These are phyloP conservation scores for Diplosoma virens DNA, from an alignment of 23 tunicate genomes.

Conservation along the genomic window DNA sequence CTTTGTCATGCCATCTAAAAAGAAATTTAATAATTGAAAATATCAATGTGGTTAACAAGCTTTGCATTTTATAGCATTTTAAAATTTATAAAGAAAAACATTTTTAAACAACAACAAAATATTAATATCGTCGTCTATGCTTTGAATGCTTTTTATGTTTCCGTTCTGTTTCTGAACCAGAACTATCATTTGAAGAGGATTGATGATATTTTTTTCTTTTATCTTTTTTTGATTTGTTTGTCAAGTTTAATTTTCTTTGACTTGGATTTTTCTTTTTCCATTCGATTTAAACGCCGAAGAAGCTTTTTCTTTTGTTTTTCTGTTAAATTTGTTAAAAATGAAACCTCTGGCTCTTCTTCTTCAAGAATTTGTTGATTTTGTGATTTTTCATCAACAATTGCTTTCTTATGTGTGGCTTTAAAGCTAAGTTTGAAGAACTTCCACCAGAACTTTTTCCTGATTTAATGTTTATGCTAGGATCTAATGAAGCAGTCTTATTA, in stretches of 20 bases:
- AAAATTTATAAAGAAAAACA: no score
- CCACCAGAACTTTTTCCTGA: slow-evolving; percentile 20
- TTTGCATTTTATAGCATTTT: no score
- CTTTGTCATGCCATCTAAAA: no score
- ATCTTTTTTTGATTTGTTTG: no score
- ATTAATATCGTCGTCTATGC: no score
- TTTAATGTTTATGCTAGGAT: slow-evolving; percentile 62
- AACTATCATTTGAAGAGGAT: no score
- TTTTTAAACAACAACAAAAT: no score
- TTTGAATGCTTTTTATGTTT: no score
- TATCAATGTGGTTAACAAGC: no score
- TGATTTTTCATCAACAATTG: slow-evolving; percentile 55
- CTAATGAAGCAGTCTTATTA: slow-evolving; percentile 89
- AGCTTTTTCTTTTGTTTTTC: slow-evolving; percentile 85
- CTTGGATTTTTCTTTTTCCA: slow-evolving; percentile 45
- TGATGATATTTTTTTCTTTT: no score
- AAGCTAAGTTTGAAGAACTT: slow-evolving; percentile 42
- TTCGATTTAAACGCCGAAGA: slow-evolving; percentile 55
- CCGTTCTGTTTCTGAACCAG: no score
- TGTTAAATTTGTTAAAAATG: slow-evolving; percentile 75
- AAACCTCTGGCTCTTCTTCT: slow-evolving; percentile 84
- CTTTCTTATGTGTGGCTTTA: slow-evolving; percentile 68
- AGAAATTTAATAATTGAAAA: no score
- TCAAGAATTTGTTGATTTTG: slow-evolving; percentile 51
- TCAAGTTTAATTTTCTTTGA: slow-evolving; percentile 36